Conservation (phyloP, 2,113 vertebrate genomes). For the Lepus americanus region DNA sequence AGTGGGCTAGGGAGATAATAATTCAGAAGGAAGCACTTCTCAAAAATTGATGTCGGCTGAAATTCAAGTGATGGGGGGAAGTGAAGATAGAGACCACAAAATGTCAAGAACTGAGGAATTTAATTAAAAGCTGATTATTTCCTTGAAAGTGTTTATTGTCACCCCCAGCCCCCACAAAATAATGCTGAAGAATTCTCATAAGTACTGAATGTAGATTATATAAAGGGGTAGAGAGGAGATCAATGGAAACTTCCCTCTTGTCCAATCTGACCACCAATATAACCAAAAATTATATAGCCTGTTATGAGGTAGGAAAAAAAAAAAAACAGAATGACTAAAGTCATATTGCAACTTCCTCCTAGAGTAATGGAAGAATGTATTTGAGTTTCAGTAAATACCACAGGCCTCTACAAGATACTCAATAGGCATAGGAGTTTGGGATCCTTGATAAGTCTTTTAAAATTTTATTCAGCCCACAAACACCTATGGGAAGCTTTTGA, state of each 20-base stretch:
- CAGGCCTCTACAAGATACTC: not conserved
- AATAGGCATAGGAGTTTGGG: not conserved
- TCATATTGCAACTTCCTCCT: not conserved
- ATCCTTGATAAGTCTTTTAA: not conserved
- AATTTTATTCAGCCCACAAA: not conserved
- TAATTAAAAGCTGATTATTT: slow-evolving; percentile 18
- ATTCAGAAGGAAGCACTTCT: not conserved
- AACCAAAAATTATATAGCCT: not conserved
- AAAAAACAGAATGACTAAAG: not conserved
- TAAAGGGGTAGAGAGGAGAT: not conserved
- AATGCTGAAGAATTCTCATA: not conserved
- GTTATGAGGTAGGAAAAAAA: not conserved
- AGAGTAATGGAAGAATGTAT: not conserved
- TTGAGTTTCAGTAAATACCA: slow-evolving; percentile 8
- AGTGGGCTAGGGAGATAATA: not conserved
- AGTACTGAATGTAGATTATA: not conserved
- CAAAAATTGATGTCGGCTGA: not conserved
- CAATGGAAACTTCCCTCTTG: not conserved
- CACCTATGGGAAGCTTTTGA: not conserved
- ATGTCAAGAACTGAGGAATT: not conserved
- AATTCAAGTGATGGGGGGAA: not conserved
- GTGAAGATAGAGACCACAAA: not conserved
- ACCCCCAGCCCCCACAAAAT: not conserved
- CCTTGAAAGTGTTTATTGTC: not conserved
- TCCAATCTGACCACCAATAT: not conserved